Conservation (phyloP, 2,797 vertebrate genomes). For the Lacerta bilineata region DNA sequence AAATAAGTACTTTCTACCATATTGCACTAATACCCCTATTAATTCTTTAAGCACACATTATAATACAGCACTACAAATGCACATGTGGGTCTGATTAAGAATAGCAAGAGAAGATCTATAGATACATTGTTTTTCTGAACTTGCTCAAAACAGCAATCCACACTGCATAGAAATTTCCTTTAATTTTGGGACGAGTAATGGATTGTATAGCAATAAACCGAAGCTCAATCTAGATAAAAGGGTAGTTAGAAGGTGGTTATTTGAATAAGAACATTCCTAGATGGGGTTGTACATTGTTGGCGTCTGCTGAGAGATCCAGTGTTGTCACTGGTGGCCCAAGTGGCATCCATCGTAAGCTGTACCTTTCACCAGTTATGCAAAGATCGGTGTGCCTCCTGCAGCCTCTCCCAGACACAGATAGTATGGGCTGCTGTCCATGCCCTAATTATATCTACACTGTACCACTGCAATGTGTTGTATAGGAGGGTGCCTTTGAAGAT, state of each 20-base stretch:
- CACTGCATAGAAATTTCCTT: background rate
- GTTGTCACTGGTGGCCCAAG: background rate
- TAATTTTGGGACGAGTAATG: background rate
- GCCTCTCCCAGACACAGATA: background rate
- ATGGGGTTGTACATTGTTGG: background rate
- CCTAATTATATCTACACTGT: background rate
- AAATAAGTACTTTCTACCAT: background rate
- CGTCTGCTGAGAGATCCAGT: background rate
- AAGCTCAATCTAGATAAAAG: background rate
- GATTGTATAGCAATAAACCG: background rate
- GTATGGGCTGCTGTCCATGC: background rate
- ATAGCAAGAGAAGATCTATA: background rate
- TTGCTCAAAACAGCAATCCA: background rate
- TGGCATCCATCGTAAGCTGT: background rate
- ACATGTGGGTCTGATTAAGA: background rate
- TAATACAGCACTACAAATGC: background rate
- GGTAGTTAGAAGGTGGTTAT: background rate
- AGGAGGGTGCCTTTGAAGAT: background rate
- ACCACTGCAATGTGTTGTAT: background rate
- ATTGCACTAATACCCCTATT: background rate
- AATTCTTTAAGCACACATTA: background rate
- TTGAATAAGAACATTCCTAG: background rate
- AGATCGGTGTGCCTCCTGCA: background rate
- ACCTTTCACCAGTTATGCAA: background rate
- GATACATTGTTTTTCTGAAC: background rate